Conservation (phyloP, 1,140 invertebrate genomes). For the Eurosta solidaginis region DNA sequence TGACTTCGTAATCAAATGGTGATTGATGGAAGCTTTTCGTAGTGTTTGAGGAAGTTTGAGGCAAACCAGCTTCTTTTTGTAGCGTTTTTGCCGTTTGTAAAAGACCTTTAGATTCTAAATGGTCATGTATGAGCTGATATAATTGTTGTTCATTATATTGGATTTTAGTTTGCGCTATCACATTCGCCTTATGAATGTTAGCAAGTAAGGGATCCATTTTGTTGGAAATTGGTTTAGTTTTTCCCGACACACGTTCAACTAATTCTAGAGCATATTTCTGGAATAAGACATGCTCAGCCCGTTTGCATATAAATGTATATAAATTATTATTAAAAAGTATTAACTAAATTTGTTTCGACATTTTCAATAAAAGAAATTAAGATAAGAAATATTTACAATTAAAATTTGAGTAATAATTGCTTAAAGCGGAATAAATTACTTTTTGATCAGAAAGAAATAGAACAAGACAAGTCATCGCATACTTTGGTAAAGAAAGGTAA, state of each 20-base stretch:
- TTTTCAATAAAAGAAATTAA: too few relatives aligned
- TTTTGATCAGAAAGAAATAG: too few relatives aligned
- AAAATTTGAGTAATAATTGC: too few relatives aligned
- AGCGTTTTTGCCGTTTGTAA: slow-evolving; percentile 72
- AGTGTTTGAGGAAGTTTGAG: slow-evolving; percentile 47
- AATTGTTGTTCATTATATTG: slow-evolving; percentile 91
- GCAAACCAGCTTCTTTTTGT: slow-evolving; percentile 76
- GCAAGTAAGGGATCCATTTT: slow-evolving; percentile 82
- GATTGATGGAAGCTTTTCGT: slow-evolving; percentile 57
- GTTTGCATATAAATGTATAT: too few relatives aligned
- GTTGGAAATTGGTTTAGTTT: slow-evolving; percentile 78
- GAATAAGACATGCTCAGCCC: slow-evolving; percentile 92
- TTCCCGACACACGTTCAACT: slow-evolving; percentile 90
- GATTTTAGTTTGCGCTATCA: slow-evolving; percentile 94
- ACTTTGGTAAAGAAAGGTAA: too few relatives aligned
- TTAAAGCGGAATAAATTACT: too few relatives aligned
- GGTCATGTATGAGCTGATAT: slow-evolving; percentile 88
- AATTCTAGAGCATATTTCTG: slow-evolving; percentile 93
- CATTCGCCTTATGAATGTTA: slow-evolving; percentile 89
- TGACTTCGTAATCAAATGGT: slow-evolving; percentile 63
- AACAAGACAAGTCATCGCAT: too few relatives aligned
- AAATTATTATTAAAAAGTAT: too few relatives aligned
- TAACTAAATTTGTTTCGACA: too few relatives aligned
- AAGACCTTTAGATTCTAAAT: slow-evolving; percentile 80
- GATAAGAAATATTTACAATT: too few relatives aligned